Percentiles rank a stretch among this genome's conserved stretches.
Conservation (phyloP, 2,888 invertebrate genomes). For the Calameuta pallipes region DNA sequence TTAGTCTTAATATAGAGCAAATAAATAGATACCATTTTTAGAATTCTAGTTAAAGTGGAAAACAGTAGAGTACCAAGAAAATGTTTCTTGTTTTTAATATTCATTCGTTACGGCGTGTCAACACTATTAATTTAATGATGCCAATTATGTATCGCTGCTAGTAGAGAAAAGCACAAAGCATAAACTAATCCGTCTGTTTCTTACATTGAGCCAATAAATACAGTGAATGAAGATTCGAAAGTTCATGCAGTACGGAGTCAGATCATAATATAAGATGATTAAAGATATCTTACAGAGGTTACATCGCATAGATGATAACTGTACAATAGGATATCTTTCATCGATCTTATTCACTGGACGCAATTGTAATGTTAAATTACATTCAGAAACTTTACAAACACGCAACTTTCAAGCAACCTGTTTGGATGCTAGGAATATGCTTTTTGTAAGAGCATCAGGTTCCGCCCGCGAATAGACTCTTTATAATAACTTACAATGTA, state of each 20-base stretch:
- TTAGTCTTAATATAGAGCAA: neutral
- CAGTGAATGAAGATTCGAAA: neutral
- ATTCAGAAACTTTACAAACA: neutral
- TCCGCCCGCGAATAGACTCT: neutral
- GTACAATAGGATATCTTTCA: neutral
- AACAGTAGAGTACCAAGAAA: neutral
- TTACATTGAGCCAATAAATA: conserved; percentile 3
- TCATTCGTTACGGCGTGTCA: neutral
- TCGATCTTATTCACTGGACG: neutral
- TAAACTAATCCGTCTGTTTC: conserved; percentile 4
- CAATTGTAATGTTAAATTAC: neutral
- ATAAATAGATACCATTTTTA: neutral
- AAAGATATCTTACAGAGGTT: neutral
- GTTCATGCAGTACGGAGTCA: neutral
- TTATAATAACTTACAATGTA: conserved; percentile 4
- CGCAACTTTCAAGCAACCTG: neutral
- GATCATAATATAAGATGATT: neutral
- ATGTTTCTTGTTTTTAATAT: neutral
- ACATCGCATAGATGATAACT: neutral
- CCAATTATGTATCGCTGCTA: neutral
- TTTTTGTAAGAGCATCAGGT: neutral
- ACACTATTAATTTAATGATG: neutral
- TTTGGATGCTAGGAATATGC: neutral
- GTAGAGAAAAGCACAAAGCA: neutral
- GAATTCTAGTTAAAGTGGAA: neutral